Conservation (phyloP, 2,113 vertebrate species). For the Sturnira hondurensis region DNA sequence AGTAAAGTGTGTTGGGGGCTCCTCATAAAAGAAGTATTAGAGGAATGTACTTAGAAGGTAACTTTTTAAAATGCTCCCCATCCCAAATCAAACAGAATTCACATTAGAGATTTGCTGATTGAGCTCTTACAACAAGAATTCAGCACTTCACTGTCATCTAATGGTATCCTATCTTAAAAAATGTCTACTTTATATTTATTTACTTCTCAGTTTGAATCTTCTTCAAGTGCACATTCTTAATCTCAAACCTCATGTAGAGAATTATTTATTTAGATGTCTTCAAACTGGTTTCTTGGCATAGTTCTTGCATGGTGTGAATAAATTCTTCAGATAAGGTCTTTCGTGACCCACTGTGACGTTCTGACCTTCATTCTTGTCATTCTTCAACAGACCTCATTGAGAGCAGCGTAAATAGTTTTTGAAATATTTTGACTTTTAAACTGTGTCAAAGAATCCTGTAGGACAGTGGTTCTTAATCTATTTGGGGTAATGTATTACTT, state of each 20-base stretch:
- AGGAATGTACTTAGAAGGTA: slow-evolving; percentile 43
- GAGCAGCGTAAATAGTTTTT: slow-evolving; percentile 60
- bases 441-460: slow-evolving; percentile 24
- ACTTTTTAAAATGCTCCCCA: slow-evolving; percentile 16
- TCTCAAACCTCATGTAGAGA: slow-evolving; percentile 75
- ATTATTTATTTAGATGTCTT: slow-evolving; percentile 78
- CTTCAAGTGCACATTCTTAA: slow-evolving; percentile 77
- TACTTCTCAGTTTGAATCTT: slow-evolving; percentile 75
- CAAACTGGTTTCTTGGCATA: slow-evolving; percentile 76
- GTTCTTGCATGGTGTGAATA: slow-evolving; percentile 77
- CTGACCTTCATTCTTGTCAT: slow-evolving; percentile 79
- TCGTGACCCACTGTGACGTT: slow-evolving; percentile 72
- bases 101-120: slow-evolving; percentile 65
- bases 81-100: slow-evolving; percentile 42
- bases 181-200: slow-evolving; percentile 71
- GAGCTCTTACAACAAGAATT: slow-evolving; percentile 68
- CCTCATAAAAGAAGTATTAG: slow-evolving; percentile 29
- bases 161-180: slow-evolving; percentile 58
- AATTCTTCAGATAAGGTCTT: slow-evolving; percentile 79
- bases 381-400: slow-evolving; percentile 69
- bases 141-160: slow-evolving; percentile 57
- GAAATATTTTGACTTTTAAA: slow-evolving; percentile 57
- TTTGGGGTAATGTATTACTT: slow-evolving; percentile 6
- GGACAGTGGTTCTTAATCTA: slow-evolving; percentile 21
- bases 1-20: neutral